Conservation (phyloP, 2,888 invertebrate species). For the Hipparchia semele region DNA sequence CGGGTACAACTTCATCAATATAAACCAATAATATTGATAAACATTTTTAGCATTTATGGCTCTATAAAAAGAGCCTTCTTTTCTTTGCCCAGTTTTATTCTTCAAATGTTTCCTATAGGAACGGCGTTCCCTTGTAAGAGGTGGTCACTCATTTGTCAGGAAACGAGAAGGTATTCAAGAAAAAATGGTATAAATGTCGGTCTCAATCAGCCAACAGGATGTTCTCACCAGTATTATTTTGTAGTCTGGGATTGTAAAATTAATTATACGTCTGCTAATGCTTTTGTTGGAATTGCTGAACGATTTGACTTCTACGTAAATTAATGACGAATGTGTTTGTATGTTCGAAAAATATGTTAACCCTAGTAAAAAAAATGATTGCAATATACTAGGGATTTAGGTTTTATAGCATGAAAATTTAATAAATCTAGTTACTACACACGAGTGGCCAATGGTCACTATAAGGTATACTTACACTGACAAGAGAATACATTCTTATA, state of each 20-base stretch:
- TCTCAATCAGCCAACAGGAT: constrained; percentile 38
- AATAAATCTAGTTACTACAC: too few species aligned
- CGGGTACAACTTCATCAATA: constrained; percentile 31
- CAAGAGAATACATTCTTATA: background rate
- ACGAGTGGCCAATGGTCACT: too few species aligned
- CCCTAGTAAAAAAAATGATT: background rate
- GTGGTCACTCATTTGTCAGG: constrained; percentile 42
- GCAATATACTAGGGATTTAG: too few species aligned
- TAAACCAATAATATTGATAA: constrained; percentile 13
- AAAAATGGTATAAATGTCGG: constrained; percentile 38
- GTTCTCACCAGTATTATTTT: constrained; percentile 37
- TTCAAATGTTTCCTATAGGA: constrained; percentile 18
- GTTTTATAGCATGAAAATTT: too few species aligned
- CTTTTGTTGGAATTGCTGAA: constrained; percentile 17
- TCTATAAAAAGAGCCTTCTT: constrained; percentile 20
- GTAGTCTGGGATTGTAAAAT: constrained; percentile 35
- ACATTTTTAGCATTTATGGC: constrained; percentile 23
- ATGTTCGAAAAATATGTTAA: constrained; percentile 1
- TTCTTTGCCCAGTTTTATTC: constrained; percentile 20
- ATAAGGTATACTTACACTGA: too few species aligned
- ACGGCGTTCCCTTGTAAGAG: constrained; percentile 29
- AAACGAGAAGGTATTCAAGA: constrained; percentile 39
- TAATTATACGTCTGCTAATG: constrained; percentile 35
- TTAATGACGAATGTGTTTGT: constrained; percentile 14
- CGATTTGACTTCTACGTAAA: constrained; percentile 19